A percentile compares a stretch with the other conserved stretches of the same genome.
phyloP scores from a whole-genome alignment of 2,113 vertebrate species.

The Bettongia penicillata region DNA sequence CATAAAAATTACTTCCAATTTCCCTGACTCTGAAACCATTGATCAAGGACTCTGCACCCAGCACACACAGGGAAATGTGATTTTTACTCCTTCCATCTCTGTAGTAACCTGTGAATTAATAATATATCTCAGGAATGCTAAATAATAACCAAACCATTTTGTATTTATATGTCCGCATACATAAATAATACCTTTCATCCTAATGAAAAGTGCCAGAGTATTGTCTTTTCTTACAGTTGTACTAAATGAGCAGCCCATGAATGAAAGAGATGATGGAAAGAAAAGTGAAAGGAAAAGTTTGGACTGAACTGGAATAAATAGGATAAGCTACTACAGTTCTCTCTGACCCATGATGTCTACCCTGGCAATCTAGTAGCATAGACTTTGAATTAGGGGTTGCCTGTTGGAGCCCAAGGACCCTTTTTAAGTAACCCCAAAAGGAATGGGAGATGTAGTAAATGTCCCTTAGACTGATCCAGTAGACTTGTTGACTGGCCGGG shows the following conservation, averaged over 20 bases:
- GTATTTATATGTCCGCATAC: conserved; percentile 22
- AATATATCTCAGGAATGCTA: conserved; percentile 31
- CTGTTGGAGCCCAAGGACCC: conserved; percentile 54
- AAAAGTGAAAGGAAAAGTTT: not conserved
- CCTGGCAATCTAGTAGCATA: conserved; percentile 20
- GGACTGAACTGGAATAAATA: conserved; percentile 6
- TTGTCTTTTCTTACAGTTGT: conserved; percentile 21
- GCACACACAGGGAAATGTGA: not conserved
- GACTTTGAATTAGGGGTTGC: conserved; percentile 47
- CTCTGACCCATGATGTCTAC: not conserved
- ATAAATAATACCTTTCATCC: conserved; percentile 28
- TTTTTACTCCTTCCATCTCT: conserved; percentile 22
- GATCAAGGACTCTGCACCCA: not conserved
- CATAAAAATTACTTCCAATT: not conserved
- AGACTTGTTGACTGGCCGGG: not conserved
- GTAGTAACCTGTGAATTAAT: conserved; percentile 31
- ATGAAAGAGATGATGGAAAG: not conserved
- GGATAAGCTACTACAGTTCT: not conserved
- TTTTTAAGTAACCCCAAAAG: conserved; percentile 53
- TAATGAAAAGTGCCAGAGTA: conserved; percentile 2
- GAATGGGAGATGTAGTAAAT: not conserved
- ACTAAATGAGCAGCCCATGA: not conserved
- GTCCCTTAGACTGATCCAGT: not conserved
- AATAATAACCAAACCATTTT: conserved; percentile 19
- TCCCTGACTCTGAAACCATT: conserved; percentile 7